phyloP scores from a whole-genome alignment of 2,888 invertebrate species.

The Andrena dorsata region DNA sequence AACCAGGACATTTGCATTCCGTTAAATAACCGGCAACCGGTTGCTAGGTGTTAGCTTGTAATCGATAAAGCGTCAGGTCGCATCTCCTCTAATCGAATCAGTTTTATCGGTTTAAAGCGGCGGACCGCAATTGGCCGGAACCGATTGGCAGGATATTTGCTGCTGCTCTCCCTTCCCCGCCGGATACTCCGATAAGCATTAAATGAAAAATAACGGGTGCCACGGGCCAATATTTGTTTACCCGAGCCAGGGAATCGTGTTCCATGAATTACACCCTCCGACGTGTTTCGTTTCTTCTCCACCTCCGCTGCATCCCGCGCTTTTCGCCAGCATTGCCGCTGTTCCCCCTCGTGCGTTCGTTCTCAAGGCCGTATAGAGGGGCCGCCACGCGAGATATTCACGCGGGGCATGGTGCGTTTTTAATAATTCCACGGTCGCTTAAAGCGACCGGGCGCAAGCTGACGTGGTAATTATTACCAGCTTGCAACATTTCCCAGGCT shows the following conservation, averaged over 20 bases:
- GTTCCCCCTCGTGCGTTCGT: too few relatives aligned
- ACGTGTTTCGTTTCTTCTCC: neutral
- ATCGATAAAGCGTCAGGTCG: slow-evolving; percentile 52
- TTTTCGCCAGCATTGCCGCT: neutral
- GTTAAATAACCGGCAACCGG: slow-evolving; percentile 43
- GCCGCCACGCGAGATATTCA: neutral
- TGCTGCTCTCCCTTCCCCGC: slow-evolving; percentile 14
- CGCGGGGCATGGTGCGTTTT: slow-evolving; percentile 18
- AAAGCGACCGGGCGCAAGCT: slow-evolving; percentile 14
- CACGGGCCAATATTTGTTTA: slow-evolving; percentile 32
- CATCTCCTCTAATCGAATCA: slow-evolving; percentile 60
- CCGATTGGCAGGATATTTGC: slow-evolving; percentile 55
- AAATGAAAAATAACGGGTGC: slow-evolving; percentile 53
- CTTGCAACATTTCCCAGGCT: neutral
- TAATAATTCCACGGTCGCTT: slow-evolving; percentile 30
- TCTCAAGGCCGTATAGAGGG: neutral
- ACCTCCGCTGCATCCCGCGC: neutral
- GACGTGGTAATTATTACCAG: slow-evolving; percentile 43
- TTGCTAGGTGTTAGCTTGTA: slow-evolving; percentile 49
- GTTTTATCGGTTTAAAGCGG: slow-evolving; percentile 60
- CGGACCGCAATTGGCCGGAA: slow-evolving; percentile 56
- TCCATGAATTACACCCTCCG: slow-evolving; percentile 11
- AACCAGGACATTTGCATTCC: slow-evolving; percentile 24
- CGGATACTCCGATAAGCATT: slow-evolving; percentile 56
- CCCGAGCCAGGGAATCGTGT: neutral